Evolutionary conservation across 2,888 invertebrate genomes (phyloP).

Genomic region (Thymelicus sylvestris): DNA sequence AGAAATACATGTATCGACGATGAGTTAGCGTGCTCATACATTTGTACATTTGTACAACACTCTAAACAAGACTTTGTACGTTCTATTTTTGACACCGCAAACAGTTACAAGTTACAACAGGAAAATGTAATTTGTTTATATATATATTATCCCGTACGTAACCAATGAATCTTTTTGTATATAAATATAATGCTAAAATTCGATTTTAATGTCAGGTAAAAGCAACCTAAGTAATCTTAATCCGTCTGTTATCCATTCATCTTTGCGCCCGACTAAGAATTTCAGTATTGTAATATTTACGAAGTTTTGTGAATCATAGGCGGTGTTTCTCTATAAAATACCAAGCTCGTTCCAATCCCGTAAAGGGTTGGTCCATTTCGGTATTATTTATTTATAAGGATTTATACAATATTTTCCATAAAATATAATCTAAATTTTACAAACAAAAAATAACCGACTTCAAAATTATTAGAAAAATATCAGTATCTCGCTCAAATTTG

Average conservation of each 20-base stretch:
- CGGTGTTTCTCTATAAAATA: not conserved
- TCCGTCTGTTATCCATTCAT: not conserved
- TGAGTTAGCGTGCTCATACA: constrained; percentile 48
- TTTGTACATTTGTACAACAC: constrained; percentile 8
- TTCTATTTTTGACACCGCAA: constrained; percentile 55
- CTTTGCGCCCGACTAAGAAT: not conserved
- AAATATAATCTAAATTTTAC: too few relatives aligned
- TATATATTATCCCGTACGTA: constrained; percentile 35
- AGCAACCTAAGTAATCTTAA: not conserved
- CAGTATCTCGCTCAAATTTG: too few relatives aligned
- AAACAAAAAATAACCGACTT: too few relatives aligned
- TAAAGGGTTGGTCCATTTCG: not conserved
- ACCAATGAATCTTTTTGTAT: constrained; percentile 8
- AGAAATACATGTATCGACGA: constrained; percentile 45
- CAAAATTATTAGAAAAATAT: too few relatives aligned
- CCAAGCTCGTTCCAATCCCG: not conserved
- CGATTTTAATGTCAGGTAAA: not conserved
- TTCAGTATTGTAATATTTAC: not conserved
- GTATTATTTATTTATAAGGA: too few relatives aligned
- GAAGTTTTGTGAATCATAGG: not conserved
- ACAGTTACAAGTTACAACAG: constrained; percentile 43
- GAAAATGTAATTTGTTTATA: constrained; percentile 37
- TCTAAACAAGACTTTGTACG: constrained; percentile 22
- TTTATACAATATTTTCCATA: too few relatives aligned
- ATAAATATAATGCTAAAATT: not conserved